phyloP scores from a whole-genome alignment of 2,113 vertebrate genomes.

The Indicator maculatus region DNA sequence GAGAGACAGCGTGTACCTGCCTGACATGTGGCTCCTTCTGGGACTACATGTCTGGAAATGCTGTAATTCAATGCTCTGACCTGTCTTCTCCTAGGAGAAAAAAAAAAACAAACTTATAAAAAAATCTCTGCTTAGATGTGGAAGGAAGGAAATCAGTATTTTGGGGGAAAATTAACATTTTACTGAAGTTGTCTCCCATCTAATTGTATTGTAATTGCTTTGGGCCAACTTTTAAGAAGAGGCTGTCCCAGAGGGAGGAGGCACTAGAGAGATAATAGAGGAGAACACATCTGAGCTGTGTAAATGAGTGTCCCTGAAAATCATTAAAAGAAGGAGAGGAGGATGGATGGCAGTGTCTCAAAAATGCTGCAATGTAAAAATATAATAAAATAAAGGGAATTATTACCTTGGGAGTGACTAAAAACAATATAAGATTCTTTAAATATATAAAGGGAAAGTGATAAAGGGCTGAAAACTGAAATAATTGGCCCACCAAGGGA shows the following conservation, averaged over 20 bases:
- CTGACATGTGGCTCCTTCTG: background rate
- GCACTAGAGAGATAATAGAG: background rate
- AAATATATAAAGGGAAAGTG: slow-evolving; percentile 42
- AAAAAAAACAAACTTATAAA: background rate
- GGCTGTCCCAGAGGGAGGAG: background rate
- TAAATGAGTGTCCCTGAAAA: slow-evolving; percentile 49
- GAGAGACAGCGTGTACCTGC: background rate
- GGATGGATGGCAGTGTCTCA: slow-evolving; percentile 4
- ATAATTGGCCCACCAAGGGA: slow-evolving; percentile 66
- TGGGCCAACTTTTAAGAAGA: background rate
- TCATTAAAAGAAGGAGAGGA: slow-evolving; percentile 3
- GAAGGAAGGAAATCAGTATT: background rate
- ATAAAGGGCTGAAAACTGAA: slow-evolving; percentile 48
- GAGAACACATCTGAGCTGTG: background rate
- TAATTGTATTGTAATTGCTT: slow-evolving; percentile 48
- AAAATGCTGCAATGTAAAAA: slow-evolving; percentile 20
- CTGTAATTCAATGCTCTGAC: background rate
- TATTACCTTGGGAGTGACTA: slow-evolving; percentile 45
- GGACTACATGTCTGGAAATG: background rate
- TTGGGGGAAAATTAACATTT: slow-evolving; percentile 9
- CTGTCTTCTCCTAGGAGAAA: background rate
- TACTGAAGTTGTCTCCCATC: background rate
- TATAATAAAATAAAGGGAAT: slow-evolving; percentile 43
- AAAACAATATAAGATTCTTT: slow-evolving; percentile 58
- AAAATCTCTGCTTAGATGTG: background rate